A percentile compares a stretch with the other conserved stretches of the same genome.
Evolutionary conservation across 2,797 vertebrate genomes (phyloP).

Genomic region (Somateria mollissima): DNA sequence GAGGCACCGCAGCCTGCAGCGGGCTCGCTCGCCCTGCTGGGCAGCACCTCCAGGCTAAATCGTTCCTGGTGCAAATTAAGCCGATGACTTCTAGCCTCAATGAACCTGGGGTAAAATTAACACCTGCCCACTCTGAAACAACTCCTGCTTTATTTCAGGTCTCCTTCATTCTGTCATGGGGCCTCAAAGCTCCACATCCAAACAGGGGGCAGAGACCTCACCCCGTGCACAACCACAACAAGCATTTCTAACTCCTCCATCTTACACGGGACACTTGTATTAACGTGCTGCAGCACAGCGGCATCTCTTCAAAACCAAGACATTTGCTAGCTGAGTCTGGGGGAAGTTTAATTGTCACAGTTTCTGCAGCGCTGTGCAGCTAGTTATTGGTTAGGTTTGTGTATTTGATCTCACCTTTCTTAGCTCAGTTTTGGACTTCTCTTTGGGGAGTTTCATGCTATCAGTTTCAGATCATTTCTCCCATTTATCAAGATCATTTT

Average conservation of each 20-base stretch:
- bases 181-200: background rate
- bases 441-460: background rate
- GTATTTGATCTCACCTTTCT: background rate
- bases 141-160: background rate
- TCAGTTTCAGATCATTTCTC: slow-evolving; percentile 34
- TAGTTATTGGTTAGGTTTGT: accelerated
- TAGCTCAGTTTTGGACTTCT: background rate
- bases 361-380: background rate
- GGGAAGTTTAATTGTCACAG: background rate
- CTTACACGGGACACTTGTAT: background rate
- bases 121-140: background rate
- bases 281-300: accelerated
- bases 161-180: background rate
- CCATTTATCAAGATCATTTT: slow-evolving; percentile 1
- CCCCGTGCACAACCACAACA: background rate
- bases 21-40: too few species aligned
- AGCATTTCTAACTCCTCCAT: background rate
- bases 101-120: background rate
- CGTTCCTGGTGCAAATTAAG: background rate
- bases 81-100: background rate
- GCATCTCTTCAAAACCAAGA: background rate
- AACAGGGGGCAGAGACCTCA: background rate
- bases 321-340: background rate
- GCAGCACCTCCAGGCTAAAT: background rate
- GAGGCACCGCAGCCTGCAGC: too few species aligned